Base-by-base conservation (phyloP, 2,888 invertebrate species). In the Pheosia tremula region DNA sequence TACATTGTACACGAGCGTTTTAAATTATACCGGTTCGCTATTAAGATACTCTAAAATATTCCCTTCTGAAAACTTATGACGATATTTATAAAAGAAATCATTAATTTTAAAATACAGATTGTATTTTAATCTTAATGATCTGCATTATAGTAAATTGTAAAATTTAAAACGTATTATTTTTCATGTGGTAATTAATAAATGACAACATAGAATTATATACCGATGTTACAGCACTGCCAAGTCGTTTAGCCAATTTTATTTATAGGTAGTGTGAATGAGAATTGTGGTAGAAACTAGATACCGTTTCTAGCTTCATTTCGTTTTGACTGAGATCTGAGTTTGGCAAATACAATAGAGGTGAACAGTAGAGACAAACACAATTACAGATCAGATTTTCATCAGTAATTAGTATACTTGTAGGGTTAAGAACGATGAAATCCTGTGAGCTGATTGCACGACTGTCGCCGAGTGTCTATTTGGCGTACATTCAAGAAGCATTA, bases 201-300 rank as follows among this genome's bases (percentile, higher is more conserved):
- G n/a, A 55, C 11, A 39, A 55, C 4, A 7, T 76, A 79, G 79
- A 75, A 77, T 77, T 76, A 79, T 77, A 86, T 83, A 83, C 81
- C 83, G 81, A 87, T 85, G 81, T 86, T 81, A 85, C 84, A 90
- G 87, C 92, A 92, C 92, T 92, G 92, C 92, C 92, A 91, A 87
- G 81, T 83, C 82, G 84, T 79, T 84, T 70, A 87, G 81, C 83
- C 82, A 84, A 79, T 84, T 70, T 81, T 84, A 82, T 77, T 79
- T 81, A 61, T 76, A 85, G 81, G 79, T 85, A 82, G 79, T 79
- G 60, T 77, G 80, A 78, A 77, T 72, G 62, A 77, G 81, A 71
- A 75, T 74, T 76, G 72, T 83, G 79, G 74, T 62, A 65, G 64
- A 50, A 3, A 24, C 50, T 50, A 50, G 50, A 50, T 9, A n/a